phyloP scores from a whole-genome alignment of 1,140 invertebrate genomes.

The Odontomachus brunneus region DNA sequence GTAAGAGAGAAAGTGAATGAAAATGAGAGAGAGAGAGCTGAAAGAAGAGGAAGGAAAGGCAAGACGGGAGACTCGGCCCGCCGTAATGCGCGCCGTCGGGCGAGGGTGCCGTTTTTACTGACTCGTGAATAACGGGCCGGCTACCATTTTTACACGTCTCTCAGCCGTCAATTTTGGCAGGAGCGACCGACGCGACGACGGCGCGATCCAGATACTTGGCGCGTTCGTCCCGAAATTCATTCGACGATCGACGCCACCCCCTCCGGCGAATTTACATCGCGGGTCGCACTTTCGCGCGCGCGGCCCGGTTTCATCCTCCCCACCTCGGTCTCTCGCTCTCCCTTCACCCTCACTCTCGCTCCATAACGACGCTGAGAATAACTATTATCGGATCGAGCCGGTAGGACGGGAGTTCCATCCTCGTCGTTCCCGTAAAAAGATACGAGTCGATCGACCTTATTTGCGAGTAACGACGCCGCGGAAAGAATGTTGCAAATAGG shows the following conservation, averaged over 20 bases:
- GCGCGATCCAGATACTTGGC: constrained; percentile 22
- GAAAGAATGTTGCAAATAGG: background rate
- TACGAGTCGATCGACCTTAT: constrained; percentile 15
- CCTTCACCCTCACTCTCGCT: background rate
- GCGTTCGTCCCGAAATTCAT: constrained; percentile 38
- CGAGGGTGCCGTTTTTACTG: constrained; percentile 43
- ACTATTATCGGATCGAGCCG: constrained; percentile 63
- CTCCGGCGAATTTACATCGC: constrained; percentile 57
- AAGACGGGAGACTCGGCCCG: constrained; percentile 7
- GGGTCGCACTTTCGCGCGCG: background rate
- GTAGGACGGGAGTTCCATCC: background rate
- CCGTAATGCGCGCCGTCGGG: constrained; percentile 26
- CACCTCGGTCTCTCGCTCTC: background rate
- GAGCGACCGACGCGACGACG: constrained; percentile 45
- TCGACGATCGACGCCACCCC: background rate
- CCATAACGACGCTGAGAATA: constrained; percentile 27
- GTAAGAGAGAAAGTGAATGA: background rate
- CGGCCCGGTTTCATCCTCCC: background rate
- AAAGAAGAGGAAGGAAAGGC: background rate
- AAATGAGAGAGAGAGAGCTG: background rate
- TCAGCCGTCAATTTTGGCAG: constrained; percentile 38
- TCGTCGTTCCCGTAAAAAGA: constrained; percentile 2
- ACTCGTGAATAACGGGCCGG: constrained; percentile 68
- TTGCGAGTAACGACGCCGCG: background rate
- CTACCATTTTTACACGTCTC: constrained; percentile 61